Evolutionary conservation across 2,888 invertebrate genomes (phyloP).

Genomic region (Allolobophora icterica): DNA sequence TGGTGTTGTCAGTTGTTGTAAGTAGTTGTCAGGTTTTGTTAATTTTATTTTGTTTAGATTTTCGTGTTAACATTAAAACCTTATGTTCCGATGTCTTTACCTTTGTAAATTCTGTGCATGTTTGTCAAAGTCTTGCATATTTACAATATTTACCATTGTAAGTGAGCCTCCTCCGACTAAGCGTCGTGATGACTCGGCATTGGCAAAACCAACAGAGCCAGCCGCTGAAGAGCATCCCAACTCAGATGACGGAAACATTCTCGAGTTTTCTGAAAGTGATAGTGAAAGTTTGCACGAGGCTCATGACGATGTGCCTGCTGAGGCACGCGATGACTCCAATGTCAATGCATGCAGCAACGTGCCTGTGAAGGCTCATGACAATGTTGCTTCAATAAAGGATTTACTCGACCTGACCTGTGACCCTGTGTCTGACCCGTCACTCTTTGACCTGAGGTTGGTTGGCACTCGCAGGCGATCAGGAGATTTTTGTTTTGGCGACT

Average conservation of each 20-base stretch:
- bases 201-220: neutral
- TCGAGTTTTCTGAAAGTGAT: conserved; percentile 12
- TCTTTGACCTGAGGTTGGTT: conserved; percentile 25
- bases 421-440: neutral
- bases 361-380: neutral
- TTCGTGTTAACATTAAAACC: neutral
- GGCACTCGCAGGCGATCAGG: neutral
- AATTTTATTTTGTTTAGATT: neutral
- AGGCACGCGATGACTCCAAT: neutral
- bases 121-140: neutral
- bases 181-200: neutral
- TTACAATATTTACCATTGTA: neutral
- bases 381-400: neutral
- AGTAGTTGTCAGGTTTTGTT: neutral
- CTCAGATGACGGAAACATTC: conserved; percentile 9
- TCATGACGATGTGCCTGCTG: neutral
- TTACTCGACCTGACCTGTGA: neutral
- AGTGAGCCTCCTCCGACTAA: neutral
- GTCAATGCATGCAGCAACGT: neutral
- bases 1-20: neutral
- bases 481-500: neutral
- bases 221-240: neutral
- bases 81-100: neutral
- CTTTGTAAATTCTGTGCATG: neutral
- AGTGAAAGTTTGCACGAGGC: neutral